phyloP scores from a whole-genome alignment of 1,140 invertebrate species.

The Trachymyrmex cornetzi region DNA sequence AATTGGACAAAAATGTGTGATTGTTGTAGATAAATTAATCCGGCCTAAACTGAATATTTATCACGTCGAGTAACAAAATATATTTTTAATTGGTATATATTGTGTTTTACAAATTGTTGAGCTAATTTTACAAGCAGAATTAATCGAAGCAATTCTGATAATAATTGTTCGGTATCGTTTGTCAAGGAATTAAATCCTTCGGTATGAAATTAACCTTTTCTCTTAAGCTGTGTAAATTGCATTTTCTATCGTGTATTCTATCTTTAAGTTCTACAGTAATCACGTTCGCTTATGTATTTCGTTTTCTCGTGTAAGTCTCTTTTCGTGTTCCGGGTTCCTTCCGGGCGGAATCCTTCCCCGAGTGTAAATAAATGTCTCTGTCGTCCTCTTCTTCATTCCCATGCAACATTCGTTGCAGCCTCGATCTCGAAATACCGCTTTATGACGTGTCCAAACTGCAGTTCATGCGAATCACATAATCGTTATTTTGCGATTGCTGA shows the following conservation, averaged over 20 bases:
- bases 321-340: background rate
- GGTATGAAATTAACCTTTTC: background rate
- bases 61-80: conserved; percentile 2
- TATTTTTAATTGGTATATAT: conserved; percentile 33
- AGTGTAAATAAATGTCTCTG: background rate
- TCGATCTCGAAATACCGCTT: conserved; percentile 12
- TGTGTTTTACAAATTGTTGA: background rate
- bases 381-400: background rate
- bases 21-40: conserved; percentile 13
- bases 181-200: background rate
- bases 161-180: background rate
- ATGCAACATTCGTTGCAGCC: background rate
- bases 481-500: conserved; percentile 3
- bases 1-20: background rate
- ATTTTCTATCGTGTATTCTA: background rate
- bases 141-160: background rate
- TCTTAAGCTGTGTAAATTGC: background rate
- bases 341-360: background rate
- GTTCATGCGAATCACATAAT: conserved; percentile 12
- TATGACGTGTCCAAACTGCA: conserved; percentile 31
- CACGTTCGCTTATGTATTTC: background rate
- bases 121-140: background rate
- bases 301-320: background rate
- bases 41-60: background rate
- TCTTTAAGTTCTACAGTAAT: background rate